phyloP scores from a whole-genome alignment of 1,140 invertebrate genomes.

The Teleogryllus occipitalis region DNA sequence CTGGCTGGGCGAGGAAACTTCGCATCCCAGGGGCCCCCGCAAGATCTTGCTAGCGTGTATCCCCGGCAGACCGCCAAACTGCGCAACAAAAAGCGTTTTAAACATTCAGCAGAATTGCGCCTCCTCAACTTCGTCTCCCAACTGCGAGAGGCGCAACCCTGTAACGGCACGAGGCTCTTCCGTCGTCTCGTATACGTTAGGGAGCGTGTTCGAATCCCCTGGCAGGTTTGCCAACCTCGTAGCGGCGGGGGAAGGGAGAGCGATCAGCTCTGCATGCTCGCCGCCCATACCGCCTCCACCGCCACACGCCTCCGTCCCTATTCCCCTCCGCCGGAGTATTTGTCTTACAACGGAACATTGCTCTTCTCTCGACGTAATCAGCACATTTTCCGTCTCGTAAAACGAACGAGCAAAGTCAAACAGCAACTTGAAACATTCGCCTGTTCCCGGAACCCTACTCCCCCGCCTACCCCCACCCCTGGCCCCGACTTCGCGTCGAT shows the following conservation, averaged over 20 bases:
- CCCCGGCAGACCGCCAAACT: neutral
- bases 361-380: neutral
- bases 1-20: neutral
- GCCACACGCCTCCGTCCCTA: neutral
- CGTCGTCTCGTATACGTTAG: neutral
- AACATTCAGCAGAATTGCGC: conserved; percentile 3
- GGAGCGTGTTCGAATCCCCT: neutral
- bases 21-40: neutral
- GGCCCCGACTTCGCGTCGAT: neutral
- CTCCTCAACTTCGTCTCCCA: neutral
- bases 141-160: neutral
- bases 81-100: neutral
- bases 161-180: neutral
- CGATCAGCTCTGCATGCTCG: neutral
- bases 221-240: neutral
- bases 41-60: neutral
- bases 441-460: neutral
- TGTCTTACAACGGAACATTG: conserved; percentile 4
- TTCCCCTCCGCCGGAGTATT: neutral
- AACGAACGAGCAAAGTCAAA: neutral
- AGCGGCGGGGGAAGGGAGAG: neutral
- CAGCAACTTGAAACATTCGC: conserved; percentile 3
- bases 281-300: neutral
- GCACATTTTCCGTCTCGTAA: neutral
- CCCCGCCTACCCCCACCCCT: too few species aligned